Conservation (phyloP, 1,140 invertebrate genomes). For the Leptinotarsa lineolata region DNA sequence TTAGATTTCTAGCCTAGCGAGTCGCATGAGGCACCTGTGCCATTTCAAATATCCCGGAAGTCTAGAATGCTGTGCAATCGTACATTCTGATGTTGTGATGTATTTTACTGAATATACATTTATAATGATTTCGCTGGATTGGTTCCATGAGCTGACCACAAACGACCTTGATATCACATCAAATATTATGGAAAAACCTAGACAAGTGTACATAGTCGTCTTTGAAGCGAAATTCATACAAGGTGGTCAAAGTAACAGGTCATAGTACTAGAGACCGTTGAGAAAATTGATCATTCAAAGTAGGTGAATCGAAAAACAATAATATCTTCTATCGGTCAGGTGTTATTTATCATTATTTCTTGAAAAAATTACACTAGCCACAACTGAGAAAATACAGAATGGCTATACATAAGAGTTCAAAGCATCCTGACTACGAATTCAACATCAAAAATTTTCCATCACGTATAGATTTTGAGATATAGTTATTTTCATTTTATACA, state of each 20-base stretch:
- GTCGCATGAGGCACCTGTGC: conserved; percentile 11
- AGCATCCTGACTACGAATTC: too few relatives aligned
- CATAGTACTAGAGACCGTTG: neutral
- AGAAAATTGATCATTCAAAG: too few relatives aligned
- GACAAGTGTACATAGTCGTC: neutral
- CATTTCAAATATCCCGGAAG: conserved; percentile 13
- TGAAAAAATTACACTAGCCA: too few relatives aligned
- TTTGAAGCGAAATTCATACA: neutral
- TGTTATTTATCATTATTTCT: too few relatives aligned
- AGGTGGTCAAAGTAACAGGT: neutral
- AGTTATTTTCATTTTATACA: too few relatives aligned
- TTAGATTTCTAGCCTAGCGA: neutral
- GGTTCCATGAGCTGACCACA: conserved; percentile 1
- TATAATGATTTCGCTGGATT: conserved; percentile 19
- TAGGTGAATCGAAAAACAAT: too few relatives aligned
- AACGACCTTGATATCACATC: conserved; percentile 1
- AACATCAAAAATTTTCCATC: too few relatives aligned
- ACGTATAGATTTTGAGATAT: too few relatives aligned
- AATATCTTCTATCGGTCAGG: too few relatives aligned
- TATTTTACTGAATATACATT: neutral
- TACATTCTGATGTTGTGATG: conserved; percentile 7
- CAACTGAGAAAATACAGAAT: too few relatives aligned
- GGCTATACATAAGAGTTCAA: too few relatives aligned
- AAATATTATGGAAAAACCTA: neutral
- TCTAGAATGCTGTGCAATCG: conserved; percentile 10